A percentile compares a stretch with the other conserved stretches of the same genome.
Evolutionary conservation across 2,888 invertebrate species (phyloP).

Genomic region (Eilema sororculum): DNA sequence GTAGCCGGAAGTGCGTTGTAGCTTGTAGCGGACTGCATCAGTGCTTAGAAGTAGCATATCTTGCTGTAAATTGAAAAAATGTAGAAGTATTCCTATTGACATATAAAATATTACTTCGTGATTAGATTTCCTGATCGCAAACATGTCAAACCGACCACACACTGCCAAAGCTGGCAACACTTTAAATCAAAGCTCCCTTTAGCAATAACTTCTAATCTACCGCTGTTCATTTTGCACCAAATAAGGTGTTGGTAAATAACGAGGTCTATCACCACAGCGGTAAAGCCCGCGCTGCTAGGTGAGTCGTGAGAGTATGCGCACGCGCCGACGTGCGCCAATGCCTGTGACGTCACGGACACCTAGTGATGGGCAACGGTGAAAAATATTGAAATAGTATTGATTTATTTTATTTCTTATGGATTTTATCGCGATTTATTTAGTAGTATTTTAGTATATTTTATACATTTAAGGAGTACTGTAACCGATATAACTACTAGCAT

Average conservation of each 20-base stretch:
- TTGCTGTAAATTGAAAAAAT: too few relatives aligned
- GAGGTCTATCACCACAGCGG: background rate
- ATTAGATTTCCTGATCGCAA: background rate
- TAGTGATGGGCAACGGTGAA: background rate
- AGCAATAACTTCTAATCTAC: background rate
- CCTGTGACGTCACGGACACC: background rate
- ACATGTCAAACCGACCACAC: background rate
- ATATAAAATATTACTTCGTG: too few relatives aligned
- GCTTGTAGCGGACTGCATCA: too few relatives aligned
- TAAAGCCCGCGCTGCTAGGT: background rate
- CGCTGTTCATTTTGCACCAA: background rate
- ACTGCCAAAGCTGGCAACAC: background rate
- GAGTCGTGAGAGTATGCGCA: constrained; percentile 8
- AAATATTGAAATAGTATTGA: background rate
- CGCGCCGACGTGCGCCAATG: background rate
- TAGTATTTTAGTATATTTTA: too few relatives aligned
- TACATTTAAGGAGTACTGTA: too few relatives aligned
- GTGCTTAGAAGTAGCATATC: too few relatives aligned
- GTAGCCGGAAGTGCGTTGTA: too few relatives aligned
- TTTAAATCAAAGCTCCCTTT: background rate
- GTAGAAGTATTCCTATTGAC: background rate
- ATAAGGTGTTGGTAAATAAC: constrained; percentile 3
- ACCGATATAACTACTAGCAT: too few relatives aligned
- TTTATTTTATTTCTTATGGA: too few relatives aligned
- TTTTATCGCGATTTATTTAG: too few relatives aligned